phyloP scores from a whole-genome alignment of 1,140 invertebrate species.

The Trichoplusia ni region DNA sequence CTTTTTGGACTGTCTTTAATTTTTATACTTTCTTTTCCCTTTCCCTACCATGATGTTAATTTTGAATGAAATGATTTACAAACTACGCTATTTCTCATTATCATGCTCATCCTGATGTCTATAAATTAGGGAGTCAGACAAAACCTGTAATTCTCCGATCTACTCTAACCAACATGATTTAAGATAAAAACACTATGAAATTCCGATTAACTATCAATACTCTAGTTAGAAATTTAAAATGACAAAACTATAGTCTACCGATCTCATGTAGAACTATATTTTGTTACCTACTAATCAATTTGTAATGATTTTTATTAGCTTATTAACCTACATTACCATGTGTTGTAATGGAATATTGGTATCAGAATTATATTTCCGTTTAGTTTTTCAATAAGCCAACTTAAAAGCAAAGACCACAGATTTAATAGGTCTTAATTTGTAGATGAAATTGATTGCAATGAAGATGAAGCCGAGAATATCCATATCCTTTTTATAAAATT shows the following conservation, averaged over 20 bases:
- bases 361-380: slow-evolving; percentile 27
- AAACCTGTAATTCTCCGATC: slow-evolving; percentile 44
- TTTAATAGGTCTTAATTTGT: not conserved
- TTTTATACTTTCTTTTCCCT: slow-evolving; percentile 41
- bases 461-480: too few species aligned
- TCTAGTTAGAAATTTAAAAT: slow-evolving; percentile 40
- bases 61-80: slow-evolving; percentile 52
- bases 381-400: slow-evolving; percentile 15
- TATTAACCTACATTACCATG: slow-evolving; percentile 45
- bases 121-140: slow-evolving; percentile 59
- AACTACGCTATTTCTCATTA: slow-evolving; percentile 61
- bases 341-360: slow-evolving; percentile 79
- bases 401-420: slow-evolving; percentile 21
- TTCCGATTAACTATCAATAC: slow-evolving; percentile 44
- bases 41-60: slow-evolving; percentile 41
- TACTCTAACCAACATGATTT: slow-evolving; percentile 38
- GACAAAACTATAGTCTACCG: slow-evolving; percentile 53
- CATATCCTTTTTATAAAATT: not conserved
- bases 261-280: slow-evolving; percentile 45
- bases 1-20: slow-evolving; percentile 37
- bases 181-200: slow-evolving; percentile 36
- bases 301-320: slow-evolving; percentile 33
- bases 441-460: not conserved
- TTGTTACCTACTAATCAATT: slow-evolving; percentile 38
- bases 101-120: slow-evolving; percentile 73